Evolutionary conservation across 2,797 vertebrate species (phyloP).

Genomic region (Darevskia nairensis): DNA sequence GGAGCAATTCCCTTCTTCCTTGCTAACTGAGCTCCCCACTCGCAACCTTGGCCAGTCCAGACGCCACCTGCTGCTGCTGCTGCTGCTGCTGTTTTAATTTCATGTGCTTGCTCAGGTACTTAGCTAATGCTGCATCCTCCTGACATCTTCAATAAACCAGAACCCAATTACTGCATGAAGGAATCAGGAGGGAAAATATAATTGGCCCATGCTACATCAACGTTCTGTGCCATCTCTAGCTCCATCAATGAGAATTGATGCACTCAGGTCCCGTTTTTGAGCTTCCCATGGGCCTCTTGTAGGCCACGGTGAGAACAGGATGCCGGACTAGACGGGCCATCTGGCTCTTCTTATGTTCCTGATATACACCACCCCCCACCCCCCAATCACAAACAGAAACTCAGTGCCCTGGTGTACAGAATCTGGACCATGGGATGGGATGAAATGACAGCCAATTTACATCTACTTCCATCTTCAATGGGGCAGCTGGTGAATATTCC

Average conservation of each 20-base stretch:
- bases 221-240: constrained; percentile 60
- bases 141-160: constrained; percentile 76
- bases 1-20: neutral
- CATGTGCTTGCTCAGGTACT: constrained; percentile 53
- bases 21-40: neutral
- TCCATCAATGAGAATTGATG: constrained; percentile 62
- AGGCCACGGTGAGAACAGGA: too few species aligned
- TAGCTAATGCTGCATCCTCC: constrained; percentile 66
- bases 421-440: accelerated
- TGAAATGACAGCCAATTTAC: neutral
- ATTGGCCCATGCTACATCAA: constrained; percentile 74
- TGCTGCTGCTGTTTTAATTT: neutral
- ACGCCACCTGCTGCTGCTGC: neutral
- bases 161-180: constrained; percentile 77
- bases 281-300: too few species aligned
- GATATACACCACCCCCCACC: neutral
- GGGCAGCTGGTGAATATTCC: constrained; percentile 69
- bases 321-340: too few species aligned
- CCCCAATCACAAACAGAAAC: neutral
- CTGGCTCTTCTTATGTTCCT: too few species aligned
- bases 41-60: neutral
- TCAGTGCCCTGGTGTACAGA: constrained; percentile 17
- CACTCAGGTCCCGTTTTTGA: too few species aligned
- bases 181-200: constrained; percentile 77
- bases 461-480: constrained; percentile 34